Conservation (phyloP, 2,113 vertebrate genomes). For the Callipepla squamata region DNA sequence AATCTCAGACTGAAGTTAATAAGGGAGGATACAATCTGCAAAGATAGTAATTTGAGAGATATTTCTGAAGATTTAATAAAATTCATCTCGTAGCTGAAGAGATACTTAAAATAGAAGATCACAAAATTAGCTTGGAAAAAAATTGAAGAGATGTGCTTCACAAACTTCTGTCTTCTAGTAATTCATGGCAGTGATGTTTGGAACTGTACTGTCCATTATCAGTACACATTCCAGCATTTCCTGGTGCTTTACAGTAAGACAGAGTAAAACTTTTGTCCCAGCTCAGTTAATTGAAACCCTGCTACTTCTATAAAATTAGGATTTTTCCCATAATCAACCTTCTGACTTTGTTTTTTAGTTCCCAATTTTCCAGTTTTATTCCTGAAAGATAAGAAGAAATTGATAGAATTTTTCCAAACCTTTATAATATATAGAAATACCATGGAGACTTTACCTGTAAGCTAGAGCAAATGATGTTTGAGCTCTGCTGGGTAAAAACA, state of each 20-base stretch:
- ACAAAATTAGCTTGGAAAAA: neutral
- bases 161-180: neutral
- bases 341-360: neutral
- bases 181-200: neutral
- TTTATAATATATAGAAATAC: neutral
- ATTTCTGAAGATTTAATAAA: neutral
- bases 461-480: neutral
- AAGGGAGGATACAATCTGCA: neutral
- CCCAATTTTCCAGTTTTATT: neutral
- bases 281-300: neutral
- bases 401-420: neutral
- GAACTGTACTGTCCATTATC: neutral
- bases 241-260: neutral
- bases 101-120: rapidly evolving
- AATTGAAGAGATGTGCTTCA: neutral
- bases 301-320: neutral
- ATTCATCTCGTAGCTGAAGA: neutral
- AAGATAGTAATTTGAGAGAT: neutral
- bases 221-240: neutral
- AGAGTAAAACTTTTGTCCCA: neutral
- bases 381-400: neutral
- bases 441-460: neutral
- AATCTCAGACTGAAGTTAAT: neutral
- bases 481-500: neutral
- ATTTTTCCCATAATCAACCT: neutral